Evolutionary conservation across 2,113 vertebrate genomes (phyloP).

Genomic region (Microcebus murinus): DNA sequence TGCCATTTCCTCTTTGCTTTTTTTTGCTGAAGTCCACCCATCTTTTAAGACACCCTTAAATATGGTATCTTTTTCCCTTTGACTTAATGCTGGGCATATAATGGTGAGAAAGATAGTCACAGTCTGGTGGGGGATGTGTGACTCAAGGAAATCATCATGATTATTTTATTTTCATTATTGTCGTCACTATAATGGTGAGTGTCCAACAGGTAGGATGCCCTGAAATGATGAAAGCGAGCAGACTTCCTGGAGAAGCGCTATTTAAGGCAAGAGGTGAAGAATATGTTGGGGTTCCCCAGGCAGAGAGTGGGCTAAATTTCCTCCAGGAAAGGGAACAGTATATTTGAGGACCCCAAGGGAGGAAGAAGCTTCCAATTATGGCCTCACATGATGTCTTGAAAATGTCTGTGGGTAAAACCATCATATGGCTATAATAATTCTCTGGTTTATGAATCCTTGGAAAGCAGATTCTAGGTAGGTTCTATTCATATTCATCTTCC

Average conservation of each 20-base stretch:
- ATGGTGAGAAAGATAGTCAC: background rate
- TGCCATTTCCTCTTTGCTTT: background rate
- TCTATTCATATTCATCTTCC: background rate
- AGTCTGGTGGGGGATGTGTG: background rate
- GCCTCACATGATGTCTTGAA: background rate
- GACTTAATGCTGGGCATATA: background rate
- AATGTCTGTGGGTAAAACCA: background rate
- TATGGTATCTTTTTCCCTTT: background rate
- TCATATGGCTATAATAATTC: background rate
- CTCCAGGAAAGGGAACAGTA: background rate
- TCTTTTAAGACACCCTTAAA: background rate
- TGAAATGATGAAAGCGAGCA: background rate
- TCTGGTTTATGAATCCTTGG: background rate
- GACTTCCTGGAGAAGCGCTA: background rate
- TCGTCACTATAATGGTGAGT: background rate
- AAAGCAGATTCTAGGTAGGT: background rate
- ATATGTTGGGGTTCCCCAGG: background rate
- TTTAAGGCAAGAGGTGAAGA: background rate
- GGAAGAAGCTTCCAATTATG: background rate
- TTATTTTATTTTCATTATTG: slow-evolving; percentile 24
- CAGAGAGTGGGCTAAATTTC: background rate
- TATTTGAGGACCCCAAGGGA: background rate
- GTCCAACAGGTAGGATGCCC: background rate
- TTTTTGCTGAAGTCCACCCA: background rate
- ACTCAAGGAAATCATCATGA: background rate